These are phyloP conservation scores for Gonatopus flavifemur DNA, from an alignment of 1,140 invertebrate genomes.

Conservation along the genomic window DNA sequence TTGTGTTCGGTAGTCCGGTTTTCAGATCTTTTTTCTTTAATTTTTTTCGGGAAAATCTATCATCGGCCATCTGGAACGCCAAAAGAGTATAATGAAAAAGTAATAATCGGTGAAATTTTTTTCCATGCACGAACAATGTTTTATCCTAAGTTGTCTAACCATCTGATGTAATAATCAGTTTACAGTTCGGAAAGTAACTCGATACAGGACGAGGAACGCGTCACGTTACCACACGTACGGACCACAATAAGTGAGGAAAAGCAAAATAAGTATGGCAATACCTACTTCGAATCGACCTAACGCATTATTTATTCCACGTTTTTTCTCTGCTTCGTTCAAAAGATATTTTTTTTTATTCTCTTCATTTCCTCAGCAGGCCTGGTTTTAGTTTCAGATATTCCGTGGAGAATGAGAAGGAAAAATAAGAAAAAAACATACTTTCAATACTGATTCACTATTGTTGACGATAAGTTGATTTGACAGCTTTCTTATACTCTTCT, in stretches of 20 bases:
- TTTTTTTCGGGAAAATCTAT: no score
- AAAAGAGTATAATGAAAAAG: no score
- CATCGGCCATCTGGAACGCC: no score
- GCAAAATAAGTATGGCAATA: constrained; percentile 23
- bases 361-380: no score
- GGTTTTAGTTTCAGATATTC: no score
- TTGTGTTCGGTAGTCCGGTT: constrained; percentile 10
- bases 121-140: constrained; percentile 1
- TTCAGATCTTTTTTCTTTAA: not conserved
- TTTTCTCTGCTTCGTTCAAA: no score
- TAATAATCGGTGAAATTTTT: no score
- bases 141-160: not conserved
- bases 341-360: no score
- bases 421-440: constrained; percentile 7
- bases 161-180: not conserved
- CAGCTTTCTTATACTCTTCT: constrained; percentile 33
- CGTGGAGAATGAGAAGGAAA: no score
- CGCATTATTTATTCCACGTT: no score
- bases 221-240: constrained; percentile 36
- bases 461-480: constrained; percentile 37
- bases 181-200: constrained; percentile 23
- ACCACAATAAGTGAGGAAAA: constrained; percentile 25
- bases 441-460: constrained; percentile 5
- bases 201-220: constrained; percentile 15
- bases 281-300: constrained; percentile 34